These are phyloP conservation scores for Syngnathoides biaculeatus DNA, from an alignment of 2,113 vertebrate genomes.

Conservation along the genomic window DNA sequence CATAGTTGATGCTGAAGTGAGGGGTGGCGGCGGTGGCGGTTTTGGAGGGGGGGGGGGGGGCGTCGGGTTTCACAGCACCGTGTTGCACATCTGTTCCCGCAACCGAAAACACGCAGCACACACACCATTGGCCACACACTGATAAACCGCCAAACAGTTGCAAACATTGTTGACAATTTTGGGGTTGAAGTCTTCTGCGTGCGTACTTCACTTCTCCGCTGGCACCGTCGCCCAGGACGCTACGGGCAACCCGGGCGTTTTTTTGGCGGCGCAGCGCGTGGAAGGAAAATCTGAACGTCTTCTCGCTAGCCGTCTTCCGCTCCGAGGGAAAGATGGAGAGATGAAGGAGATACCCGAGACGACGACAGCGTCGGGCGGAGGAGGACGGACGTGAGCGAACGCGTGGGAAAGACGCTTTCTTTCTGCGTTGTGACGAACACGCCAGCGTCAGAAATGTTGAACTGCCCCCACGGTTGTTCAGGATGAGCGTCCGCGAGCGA, in stretches of 20 bases:
- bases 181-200: conserved; percentile 38
- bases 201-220: conserved; percentile 68
- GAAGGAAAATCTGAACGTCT: conserved; percentile 82
- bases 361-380: conserved; percentile 32
- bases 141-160: conserved; percentile 43
- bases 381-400: conserved; percentile 36
- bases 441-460: conserved; percentile 66
- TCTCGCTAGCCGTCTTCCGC: conserved; percentile 77
- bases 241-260: conserved; percentile 70
- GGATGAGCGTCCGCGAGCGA: conserved; percentile 52
- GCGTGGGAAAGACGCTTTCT: conserved; percentile 18
- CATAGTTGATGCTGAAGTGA: conserved; percentile 38
- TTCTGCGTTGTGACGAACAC: conserved; percentile 61
- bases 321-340: conserved; percentile 55
- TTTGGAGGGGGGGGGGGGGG: conserved; percentile 30
- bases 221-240: conserved; percentile 69
- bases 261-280: conserved; percentile 74
- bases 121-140: conserved; percentile 55
- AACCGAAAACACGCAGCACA: conserved; percentile 63
- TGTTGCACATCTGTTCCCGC: conserved; percentile 77
- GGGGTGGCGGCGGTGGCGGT: not conserved
- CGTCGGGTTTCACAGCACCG: conserved; percentile 74
- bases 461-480: conserved; percentile 73
- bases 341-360: conserved; percentile 33
- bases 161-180: conserved; percentile 33